Conservation (phyloP, 2,888 invertebrate species). For the Pyrgus malvae region DNA sequence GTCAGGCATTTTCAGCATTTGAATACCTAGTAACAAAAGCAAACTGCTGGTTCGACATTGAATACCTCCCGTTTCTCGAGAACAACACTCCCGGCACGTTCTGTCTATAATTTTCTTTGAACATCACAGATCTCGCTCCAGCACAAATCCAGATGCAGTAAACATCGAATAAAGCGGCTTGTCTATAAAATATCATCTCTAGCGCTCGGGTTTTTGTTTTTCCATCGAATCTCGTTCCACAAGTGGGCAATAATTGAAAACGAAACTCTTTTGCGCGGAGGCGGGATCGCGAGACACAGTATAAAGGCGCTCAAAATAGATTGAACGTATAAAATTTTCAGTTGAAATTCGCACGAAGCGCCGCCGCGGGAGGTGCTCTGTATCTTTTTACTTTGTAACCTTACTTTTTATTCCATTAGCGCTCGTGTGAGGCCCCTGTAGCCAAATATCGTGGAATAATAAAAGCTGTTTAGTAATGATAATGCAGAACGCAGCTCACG, state of each 20-base stretch:
- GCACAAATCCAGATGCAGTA: slow-evolving; percentile 76
- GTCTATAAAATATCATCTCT: slow-evolving; percentile 80
- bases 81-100: slow-evolving; percentile 70
- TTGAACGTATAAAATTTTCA: slow-evolving; percentile 82
- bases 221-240: slow-evolving; percentile 76
- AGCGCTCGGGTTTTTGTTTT: slow-evolving; percentile 72
- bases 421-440: slow-evolving; percentile 76
- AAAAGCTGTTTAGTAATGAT: slow-evolving; percentile 81
- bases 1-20: slow-evolving; percentile 49
- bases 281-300: slow-evolving; percentile 75
- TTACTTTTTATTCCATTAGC: slow-evolving; percentile 82
- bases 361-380: slow-evolving; percentile 75
- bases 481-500: slow-evolving; percentile 69
- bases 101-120: slow-evolving; percentile 77
- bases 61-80: slow-evolving; percentile 47
- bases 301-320: slow-evolving; percentile 79
- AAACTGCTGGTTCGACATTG: slow-evolving; percentile 52
- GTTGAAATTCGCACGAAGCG: slow-evolving; percentile 77
- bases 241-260: slow-evolving; percentile 83
- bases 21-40: slow-evolving; percentile 49
- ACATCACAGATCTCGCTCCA: slow-evolving; percentile 72
- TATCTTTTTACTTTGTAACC: slow-evolving; percentile 81
- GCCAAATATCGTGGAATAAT: slow-evolving; percentile 80
- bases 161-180: slow-evolving; percentile 75
- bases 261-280: slow-evolving; percentile 76